Evolutionary conservation across 2,888 invertebrate genomes (phyloP), one percentile per base, ranked within the genome.

Genomic region (Hypsopygia costalis): DNA sequence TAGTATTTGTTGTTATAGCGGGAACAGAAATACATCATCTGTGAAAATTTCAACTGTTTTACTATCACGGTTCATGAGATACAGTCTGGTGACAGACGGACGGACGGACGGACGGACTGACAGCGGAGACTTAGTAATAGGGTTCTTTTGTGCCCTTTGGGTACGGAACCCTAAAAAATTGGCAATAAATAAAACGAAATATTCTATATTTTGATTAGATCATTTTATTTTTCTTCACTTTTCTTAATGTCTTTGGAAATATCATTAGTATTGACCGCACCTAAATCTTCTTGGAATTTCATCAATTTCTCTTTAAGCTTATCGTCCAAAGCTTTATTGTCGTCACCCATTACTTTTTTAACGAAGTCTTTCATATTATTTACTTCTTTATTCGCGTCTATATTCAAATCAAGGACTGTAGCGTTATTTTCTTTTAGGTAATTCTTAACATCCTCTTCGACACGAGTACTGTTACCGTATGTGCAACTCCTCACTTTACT

Each of bases 391-490:
- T 43, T 44, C 2, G n/a, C 20, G 11, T 25, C 25, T 29, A 46
- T 55, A 7, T 49, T 47, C 3, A 69, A 34, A 54, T 83, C 76
- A 3, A 85, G 47, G 1, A 81, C 61, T n/a, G 86, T 86, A 6
- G 82, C 81, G 34, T 85, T 86, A 37, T 85, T 76, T 9, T 67
- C 66, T 36, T 56, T 47, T 0, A 81, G 52, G 34, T 56, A 79
- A 9, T 56, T 58, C 5, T 62, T 46, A 0, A 68, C 31, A 21
- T 69, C 51, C 22, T 62, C 65, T 11, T 56, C 46, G 1, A 42
- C 36, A n/a, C 47, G 36, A 0, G 58, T 73, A 4, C 47, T 54
- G 27, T 77, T 76, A 1, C 51, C 60, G 5, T 69, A 58, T 0
- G 66, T 71, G 41, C 87, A 87, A 3, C 46, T 46, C 52, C 51